These are phyloP conservation scores for Clarias laeviceps DNA, from an alignment of 2,797 vertebrate genomes.

Conservation along the genomic window DNA sequence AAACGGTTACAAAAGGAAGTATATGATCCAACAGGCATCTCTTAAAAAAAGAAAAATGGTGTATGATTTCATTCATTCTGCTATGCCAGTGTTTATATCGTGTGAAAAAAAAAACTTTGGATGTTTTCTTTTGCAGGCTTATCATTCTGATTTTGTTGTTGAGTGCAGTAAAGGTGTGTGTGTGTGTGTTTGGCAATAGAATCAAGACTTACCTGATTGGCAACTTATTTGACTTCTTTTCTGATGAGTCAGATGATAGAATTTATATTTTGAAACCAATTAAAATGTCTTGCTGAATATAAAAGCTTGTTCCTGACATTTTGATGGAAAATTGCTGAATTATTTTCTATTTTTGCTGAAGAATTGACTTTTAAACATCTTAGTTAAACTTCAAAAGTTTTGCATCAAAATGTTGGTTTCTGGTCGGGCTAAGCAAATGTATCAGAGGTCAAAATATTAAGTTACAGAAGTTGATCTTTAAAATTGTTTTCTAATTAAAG, in stretches of 20 bases:
- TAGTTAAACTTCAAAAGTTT: background rate
- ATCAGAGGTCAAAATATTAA: too few species aligned
- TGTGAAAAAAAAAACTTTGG: too few species aligned
- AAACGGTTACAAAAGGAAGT: background rate
- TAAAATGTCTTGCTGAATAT: background rate
- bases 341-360: background rate
- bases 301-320: background rate
- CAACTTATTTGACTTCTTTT: background rate
- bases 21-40: background rate
- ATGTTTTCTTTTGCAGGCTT: background rate
- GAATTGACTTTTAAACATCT: background rate
- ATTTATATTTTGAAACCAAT: background rate
- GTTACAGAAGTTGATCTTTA: too few species aligned
- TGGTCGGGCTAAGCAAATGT: background rate
- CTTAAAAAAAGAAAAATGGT: background rate
- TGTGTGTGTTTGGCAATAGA: too few species aligned
- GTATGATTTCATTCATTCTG: background rate
- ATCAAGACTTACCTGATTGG: background rate
- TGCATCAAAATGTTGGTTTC: background rate
- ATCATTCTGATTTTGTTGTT: background rate
- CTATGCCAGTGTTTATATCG: background rate
- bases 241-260: background rate
- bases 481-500: too few species aligned
- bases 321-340: background rate
- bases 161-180: background rate